Conservation (phyloP, 1,140 invertebrate genomes). For the Glomeris maerens region DNA sequence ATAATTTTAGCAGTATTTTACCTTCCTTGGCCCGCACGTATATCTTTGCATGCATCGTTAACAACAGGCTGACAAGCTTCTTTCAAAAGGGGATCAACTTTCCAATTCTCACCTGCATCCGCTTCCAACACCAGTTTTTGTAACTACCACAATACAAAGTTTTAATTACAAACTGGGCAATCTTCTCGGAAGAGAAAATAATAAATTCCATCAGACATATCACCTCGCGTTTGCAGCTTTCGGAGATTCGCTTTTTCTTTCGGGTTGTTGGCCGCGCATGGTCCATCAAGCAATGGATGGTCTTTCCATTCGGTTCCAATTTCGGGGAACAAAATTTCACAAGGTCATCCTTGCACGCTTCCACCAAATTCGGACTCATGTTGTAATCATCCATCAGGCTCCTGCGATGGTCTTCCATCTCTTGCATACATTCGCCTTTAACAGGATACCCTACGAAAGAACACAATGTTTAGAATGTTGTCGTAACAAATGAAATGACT, state of each 20-base stretch:
- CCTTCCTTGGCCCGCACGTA: constrained; percentile 22
- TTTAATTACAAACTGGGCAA: background rate
- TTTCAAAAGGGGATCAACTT: constrained; percentile 73
- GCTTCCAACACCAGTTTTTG: constrained; percentile 61
- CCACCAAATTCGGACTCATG: constrained; percentile 79
- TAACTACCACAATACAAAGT: constrained; percentile 36
- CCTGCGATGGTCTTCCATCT: constrained; percentile 79
- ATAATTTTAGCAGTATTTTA: no score
- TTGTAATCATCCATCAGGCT: constrained; percentile 86
- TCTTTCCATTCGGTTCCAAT: constrained; percentile 64
- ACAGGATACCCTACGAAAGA: constrained; percentile 2
- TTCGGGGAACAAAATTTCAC: constrained; percentile 29
- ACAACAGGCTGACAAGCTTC: constrained; percentile 73
- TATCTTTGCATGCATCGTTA: constrained; percentile 32
- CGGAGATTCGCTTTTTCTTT: constrained; percentile 41
- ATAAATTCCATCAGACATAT: constrained; percentile 20
- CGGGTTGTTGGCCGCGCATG: constrained; percentile 47
- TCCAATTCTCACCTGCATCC: constrained; percentile 77
- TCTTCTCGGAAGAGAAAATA: constrained; percentile 1
- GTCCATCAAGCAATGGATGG: constrained; percentile 92
- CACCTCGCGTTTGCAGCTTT: constrained; percentile 51
- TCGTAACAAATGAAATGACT: background rate
- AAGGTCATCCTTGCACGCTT: constrained; percentile 75
- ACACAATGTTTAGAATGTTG: background rate
- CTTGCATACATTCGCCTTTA: constrained; percentile 48